Evolutionary conservation across 2,113 vertebrate species (phyloP).

Genomic region (Leuciscus idus): DNA sequence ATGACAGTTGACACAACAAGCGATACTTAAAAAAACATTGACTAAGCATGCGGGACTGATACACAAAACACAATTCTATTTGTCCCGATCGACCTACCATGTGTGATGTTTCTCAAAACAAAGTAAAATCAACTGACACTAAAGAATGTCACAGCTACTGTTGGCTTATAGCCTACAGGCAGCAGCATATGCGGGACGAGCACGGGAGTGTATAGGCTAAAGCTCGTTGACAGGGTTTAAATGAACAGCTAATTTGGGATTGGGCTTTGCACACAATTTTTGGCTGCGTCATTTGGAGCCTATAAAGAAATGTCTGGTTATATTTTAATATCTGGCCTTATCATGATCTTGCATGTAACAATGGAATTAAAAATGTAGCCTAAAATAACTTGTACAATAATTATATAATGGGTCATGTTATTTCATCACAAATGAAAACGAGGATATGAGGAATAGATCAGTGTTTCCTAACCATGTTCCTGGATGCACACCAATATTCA

Average conservation of each 20-base stretch:
- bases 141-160: constrained; percentile 61
- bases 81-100: constrained; percentile 33
- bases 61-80: constrained; percentile 53
- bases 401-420: not conserved
- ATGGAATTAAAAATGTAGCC: not conserved
- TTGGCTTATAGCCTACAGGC: not conserved
- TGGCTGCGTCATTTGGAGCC: not conserved
- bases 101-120: constrained; percentile 43
- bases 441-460: not conserved
- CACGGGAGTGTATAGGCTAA: not conserved
- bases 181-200: constrained; percentile 5
- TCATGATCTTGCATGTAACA: no score
- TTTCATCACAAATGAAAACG: not conserved
- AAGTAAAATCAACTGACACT: constrained; percentile 51
- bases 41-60: constrained; percentile 59
- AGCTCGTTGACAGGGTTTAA: not conserved
- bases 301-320: not conserved
- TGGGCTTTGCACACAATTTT: not conserved
- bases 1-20: constrained; percentile 71
- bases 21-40: constrained; percentile 53
- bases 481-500: no score
- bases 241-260: not conserved
- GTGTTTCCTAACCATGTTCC: no score
- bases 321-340: not conserved
- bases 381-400: not conserved